These are phyloP conservation scores for Trachemys scripta DNA, from an alignment of 2,113 vertebrate species.

Conservation along the genomic window DNA sequence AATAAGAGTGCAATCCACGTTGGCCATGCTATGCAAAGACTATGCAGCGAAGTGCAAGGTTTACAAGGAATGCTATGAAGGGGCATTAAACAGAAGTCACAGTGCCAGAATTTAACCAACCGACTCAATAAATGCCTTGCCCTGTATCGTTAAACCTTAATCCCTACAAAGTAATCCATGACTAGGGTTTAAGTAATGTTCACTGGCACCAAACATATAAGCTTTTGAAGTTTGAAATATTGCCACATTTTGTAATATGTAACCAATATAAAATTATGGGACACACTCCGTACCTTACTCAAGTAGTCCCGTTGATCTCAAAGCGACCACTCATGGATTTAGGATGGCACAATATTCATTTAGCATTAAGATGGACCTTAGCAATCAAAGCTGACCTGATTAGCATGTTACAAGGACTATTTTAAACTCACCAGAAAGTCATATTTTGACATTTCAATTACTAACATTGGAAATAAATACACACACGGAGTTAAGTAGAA, in stretches of 20 bases:
- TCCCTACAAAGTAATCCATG: background rate
- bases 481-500: background rate
- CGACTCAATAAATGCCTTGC: background rate
- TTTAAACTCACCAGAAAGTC: background rate
- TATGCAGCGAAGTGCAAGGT: background rate
- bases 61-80: background rate
- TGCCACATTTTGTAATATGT: background rate
- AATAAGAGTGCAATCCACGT: background rate
- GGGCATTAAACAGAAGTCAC: background rate
- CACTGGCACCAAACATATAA: background rate
- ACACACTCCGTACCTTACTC: background rate
- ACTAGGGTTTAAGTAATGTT: background rate
- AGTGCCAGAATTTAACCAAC: background rate
- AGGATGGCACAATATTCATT: background rate
- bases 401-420: fast-evolving
- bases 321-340: background rate
- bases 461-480: fast-evolving
- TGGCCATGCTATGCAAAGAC: background rate
- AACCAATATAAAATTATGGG: background rate
- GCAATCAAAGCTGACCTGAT: background rate
- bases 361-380: background rate
- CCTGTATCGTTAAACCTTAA: background rate
- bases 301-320: background rate
- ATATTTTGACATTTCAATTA: fast-evolving
- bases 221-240: background rate